Conservation (phyloP, 2,888 invertebrate genomes). For the Thumatha senex region DNA sequence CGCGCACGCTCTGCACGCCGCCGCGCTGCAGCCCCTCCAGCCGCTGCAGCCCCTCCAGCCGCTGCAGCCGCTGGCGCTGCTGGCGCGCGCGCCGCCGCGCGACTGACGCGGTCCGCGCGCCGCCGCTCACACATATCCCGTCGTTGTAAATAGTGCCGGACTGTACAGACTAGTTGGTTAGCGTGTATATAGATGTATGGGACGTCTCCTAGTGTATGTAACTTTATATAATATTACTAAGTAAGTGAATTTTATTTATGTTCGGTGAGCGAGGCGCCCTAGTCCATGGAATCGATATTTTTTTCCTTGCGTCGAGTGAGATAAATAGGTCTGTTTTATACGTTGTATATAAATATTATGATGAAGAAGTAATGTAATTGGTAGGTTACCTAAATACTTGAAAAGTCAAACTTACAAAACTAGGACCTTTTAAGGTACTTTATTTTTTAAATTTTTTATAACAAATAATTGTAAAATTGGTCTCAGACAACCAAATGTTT, state of each 20-base stretch:
- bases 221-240: constrained; percentile 56
- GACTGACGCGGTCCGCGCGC: constrained; percentile 63
- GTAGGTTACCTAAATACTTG: too few relatives aligned
- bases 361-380: too few relatives aligned
- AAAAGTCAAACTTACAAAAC: too few relatives aligned
- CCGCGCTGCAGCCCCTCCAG: constrained; percentile 72
- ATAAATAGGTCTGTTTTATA: too few relatives aligned
- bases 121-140: constrained; percentile 54
- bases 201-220: constrained; percentile 50
- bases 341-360: too few relatives aligned
- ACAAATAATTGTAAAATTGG: too few relatives aligned
- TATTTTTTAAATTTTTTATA: too few relatives aligned
- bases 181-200: constrained; percentile 57
- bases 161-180: constrained; percentile 55
- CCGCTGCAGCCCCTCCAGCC: constrained; percentile 72
- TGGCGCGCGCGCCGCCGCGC: constrained; percentile 78
- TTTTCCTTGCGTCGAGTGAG: too few relatives aligned
- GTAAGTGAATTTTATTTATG: constrained; percentile 69
- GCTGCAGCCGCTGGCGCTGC: constrained; percentile 73
- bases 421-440: too few relatives aligned
- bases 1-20: constrained; percentile 84
- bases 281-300: too few relatives aligned
- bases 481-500: too few relatives aligned
- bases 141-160: constrained; percentile 54
- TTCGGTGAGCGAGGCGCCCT: constrained; percentile 33